phyloP scores from a whole-genome alignment of 53 echinoderm and acorn worm genomes.

The Actinopyga echinites region DNA sequence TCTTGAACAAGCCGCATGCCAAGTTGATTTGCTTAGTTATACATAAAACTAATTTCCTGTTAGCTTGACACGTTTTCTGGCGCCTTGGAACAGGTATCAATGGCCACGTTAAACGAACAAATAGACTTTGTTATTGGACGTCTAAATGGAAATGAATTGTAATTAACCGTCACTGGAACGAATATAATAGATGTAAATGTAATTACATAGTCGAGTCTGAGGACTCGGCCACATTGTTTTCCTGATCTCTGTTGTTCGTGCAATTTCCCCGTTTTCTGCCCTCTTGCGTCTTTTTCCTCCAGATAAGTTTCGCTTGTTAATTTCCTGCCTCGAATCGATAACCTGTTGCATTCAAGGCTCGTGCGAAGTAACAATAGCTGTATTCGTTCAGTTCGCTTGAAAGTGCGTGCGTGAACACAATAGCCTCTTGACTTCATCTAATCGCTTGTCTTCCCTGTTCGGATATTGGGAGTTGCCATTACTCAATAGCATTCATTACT shows the following conservation, averaged over 20 bases:
- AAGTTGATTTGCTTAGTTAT: constrained; percentile 45
- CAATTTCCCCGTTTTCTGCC: neutral
- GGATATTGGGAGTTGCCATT: no score
- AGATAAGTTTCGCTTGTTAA: constrained; percentile 23
- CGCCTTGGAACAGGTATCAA: constrained; percentile 46
- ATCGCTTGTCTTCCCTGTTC: neutral
- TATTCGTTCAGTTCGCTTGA: neutral
- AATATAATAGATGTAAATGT: constrained; percentile 23
- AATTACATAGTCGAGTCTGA: constrained; percentile 11
- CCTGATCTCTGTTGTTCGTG: neutral
- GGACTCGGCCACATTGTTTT: neutral
- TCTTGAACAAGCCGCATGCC: neutral
- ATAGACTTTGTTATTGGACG: constrained; percentile 11
- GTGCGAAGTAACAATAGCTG: neutral
- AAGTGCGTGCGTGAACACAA: constrained; percentile 19
- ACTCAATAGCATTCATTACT: no score
- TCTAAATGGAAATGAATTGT: constrained; percentile 4
- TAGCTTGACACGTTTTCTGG: constrained; percentile 21
- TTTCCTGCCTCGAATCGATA: constrained; percentile 23
- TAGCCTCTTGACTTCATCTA: constrained; percentile 10
- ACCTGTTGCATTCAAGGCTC: constrained; percentile 10
- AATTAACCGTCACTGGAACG: constrained; percentile 1
- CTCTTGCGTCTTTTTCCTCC: neutral
- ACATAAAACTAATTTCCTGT: constrained; percentile 60
- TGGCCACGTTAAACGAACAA: constrained; percentile 9